These are phyloP conservation scores for Bombus fervidus DNA, from an alignment of 1,140 invertebrate species.

Conservation along the genomic window DNA sequence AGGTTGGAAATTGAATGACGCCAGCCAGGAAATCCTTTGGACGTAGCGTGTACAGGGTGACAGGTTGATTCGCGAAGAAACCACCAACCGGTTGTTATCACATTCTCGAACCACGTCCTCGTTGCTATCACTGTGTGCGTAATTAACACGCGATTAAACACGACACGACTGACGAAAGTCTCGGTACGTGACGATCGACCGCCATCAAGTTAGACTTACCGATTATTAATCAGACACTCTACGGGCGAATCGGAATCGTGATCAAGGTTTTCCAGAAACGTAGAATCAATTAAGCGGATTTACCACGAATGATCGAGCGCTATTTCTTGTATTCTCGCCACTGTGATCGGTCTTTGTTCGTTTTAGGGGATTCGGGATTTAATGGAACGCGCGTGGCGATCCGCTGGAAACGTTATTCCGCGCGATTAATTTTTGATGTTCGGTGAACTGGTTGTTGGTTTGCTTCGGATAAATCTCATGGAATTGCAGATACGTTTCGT, in stretches of 20 bases:
- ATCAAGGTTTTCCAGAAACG: neutral
- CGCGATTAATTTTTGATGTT: neutral
- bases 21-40: slow-evolving; percentile 34
- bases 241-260: neutral
- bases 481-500: neutral
- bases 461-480: neutral
- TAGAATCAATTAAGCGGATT: slow-evolving; percentile 4
- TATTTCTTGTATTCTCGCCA: neutral
- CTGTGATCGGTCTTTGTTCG: no score
- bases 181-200: slow-evolving; percentile 30
- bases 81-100: slow-evolving; percentile 43
- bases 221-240: no score
- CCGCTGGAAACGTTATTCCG: neutral
- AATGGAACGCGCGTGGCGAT: neutral
- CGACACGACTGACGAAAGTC: slow-evolving; percentile 24
- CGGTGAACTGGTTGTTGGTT: neutral
- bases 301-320: neutral
- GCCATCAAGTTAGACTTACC: slow-evolving; percentile 14
- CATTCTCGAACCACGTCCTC: slow-evolving; percentile 4
- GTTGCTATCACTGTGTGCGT: slow-evolving; percentile 25
- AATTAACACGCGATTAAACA: slow-evolving; percentile 39
- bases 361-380: no score
- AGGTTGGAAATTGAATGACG: slow-evolving; percentile 36
- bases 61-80: slow-evolving; percentile 36
- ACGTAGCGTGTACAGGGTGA: slow-evolving; percentile 2